Base-by-base conservation (phyloP, 2,888 invertebrate species). In the Polyommatus icarus region DNA sequence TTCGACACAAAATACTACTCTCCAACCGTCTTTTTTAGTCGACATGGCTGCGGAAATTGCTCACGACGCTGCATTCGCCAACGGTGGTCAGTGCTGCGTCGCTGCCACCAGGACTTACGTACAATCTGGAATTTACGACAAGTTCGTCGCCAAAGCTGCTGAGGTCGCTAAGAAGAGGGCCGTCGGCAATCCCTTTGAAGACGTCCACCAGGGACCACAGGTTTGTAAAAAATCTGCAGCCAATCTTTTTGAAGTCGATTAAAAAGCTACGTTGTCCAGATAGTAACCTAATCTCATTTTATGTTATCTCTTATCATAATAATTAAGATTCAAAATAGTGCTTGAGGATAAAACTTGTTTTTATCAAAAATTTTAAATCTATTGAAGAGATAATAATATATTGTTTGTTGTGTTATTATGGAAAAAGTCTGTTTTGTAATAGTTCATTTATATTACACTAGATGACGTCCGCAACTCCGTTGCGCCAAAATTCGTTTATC, bases 61-160 rank as follows among this genome's bases (percentile, higher is more conserved):
- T 1, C 92, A 92, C 76, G 89, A 90, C 0, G 91, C 94, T 3
- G 92, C 91, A 0, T 94, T 94, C 46, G 89, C 91, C 1, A 94
- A 94, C 80, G 91, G 86, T 20, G 94, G 94, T 0, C 94, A 94
- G 77, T 90, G 92, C 80, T 93, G 94, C 79, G 92, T 90, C 72
- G 98, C 99, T 7, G 99, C 98, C 12, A 97, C 98, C 0, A 95
- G 99, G 77, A 98, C 98, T 0, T 99, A 96, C 86, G 99, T 99
- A 0, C 98, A 99, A 80, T 96, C 97, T 71, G 96, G 96, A 29
- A 97, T 99, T 83, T 98, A 99, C 87, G 97, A 98, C 81, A 95
- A 96, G 84, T 99, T 99, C 87, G 96, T 99, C 0, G 94, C 95
- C 80, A 96, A 96, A 83, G 96, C 98, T 0, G 95, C 95, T 0